A percentile compares a stretch with the other conserved stretches of the same genome.
These are phyloP conservation scores for Ceryle rudis DNA, from an alignment of 2,797 vertebrate species.

Conservation along the genomic window DNA sequence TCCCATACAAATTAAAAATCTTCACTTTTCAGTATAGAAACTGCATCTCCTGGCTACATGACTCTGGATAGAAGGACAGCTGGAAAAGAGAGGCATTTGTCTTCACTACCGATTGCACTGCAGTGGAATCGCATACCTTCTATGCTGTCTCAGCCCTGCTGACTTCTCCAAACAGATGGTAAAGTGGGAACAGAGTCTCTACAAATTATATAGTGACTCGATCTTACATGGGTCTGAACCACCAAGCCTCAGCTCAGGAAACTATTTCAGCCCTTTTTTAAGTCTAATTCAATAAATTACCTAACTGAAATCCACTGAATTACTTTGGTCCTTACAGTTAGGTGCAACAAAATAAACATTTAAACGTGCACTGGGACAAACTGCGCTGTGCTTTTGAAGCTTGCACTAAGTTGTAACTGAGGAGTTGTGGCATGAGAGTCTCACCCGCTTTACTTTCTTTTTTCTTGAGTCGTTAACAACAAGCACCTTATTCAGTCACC, in stretches of 20 bases:
- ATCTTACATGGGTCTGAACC: neutral
- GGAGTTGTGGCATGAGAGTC: conserved; percentile 10
- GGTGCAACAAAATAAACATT: neutral
- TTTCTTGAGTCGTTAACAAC: conserved; percentile 39
- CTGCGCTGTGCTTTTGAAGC: neutral
- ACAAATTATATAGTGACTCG: neutral
- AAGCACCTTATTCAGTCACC: neutral
- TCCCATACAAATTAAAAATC: neutral
- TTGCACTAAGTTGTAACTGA: neutral
- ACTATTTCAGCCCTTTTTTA: neutral
- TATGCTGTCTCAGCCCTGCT: neutral
- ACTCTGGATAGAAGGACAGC: neutral
- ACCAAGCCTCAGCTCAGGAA: neutral
- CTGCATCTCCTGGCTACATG: neutral
- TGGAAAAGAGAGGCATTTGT: neutral
- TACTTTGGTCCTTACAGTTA: neutral
- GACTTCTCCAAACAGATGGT: neutral
- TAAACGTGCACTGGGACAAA: neutral
- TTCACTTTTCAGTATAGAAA: neutral
- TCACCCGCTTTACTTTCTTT: conserved; percentile 30
- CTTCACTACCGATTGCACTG: neutral
- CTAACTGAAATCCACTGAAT: neutral
- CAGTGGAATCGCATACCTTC: neutral
- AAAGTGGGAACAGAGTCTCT: neutral
- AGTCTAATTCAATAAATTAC: neutral